Evolutionary conservation across 2,888 invertebrate species (phyloP).

Genomic region (Antheraea yamamai): DNA sequence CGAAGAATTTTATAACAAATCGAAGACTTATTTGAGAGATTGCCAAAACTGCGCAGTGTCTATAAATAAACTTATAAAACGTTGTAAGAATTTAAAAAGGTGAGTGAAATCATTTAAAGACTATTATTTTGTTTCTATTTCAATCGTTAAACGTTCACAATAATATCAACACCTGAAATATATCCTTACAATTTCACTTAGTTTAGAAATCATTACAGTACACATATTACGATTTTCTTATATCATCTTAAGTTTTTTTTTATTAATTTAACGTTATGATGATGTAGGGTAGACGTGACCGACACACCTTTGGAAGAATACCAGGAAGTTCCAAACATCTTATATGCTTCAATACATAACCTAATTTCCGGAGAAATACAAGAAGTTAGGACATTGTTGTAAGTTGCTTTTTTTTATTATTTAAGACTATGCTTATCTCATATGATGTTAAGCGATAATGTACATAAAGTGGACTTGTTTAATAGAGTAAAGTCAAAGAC

Average conservation of each 20-base stretch:
- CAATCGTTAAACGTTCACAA: background rate
- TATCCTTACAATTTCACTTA: background rate
- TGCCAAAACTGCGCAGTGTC: slow-evolving; percentile 75
- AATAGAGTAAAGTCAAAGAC: no score
- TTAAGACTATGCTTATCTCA: slow-evolving; percentile 40
- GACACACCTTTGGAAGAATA: slow-evolving; percentile 73
- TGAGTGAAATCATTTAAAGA: slow-evolving; percentile 47
- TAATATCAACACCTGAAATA: background rate
- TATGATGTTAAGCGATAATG: background rate
- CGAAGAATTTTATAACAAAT: slow-evolving; percentile 71
- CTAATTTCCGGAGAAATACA: slow-evolving; percentile 65
- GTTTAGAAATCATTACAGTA: background rate
- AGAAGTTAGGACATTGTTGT: slow-evolving; percentile 71
- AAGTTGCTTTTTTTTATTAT: slow-evolving; percentile 44
- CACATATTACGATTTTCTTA: background rate
- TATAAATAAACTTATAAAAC: slow-evolving; percentile 78
- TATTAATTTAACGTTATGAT: slow-evolving; percentile 21
- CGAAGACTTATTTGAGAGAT: slow-evolving; percentile 75
- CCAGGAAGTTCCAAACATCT: slow-evolving; percentile 60
- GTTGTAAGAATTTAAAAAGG: slow-evolving; percentile 75
- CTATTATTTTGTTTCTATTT: background rate
- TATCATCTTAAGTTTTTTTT: slow-evolving; percentile 21
- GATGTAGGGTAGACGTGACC: slow-evolving; percentile 67
- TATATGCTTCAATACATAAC: slow-evolving; percentile 66
- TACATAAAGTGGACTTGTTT: background rate